Conservation (phyloP, 2,113 vertebrate species). For the Canis aureus region DNA sequence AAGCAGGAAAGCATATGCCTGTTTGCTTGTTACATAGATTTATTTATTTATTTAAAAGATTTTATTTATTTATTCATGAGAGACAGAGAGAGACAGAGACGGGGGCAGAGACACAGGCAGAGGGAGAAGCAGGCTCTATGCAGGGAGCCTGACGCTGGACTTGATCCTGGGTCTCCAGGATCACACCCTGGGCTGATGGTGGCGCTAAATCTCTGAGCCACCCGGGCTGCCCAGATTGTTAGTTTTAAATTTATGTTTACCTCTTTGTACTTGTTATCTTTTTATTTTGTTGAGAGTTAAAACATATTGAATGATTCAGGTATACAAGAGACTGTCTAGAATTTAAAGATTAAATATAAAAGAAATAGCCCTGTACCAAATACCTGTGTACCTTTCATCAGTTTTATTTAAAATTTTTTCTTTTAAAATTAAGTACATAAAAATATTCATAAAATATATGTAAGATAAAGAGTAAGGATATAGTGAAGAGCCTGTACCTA, state of each 20-base stretch:
- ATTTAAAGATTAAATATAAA: slow-evolving; percentile 31
- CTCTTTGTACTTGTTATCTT: neutral
- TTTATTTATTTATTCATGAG: no score
- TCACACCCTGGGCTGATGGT: no score
- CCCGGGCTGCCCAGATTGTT: neutral
- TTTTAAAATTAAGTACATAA: slow-evolving; percentile 36
- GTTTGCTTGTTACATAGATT: neutral
- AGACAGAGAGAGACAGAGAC: no score
- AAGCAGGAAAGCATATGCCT: neutral
- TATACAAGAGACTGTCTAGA: neutral
- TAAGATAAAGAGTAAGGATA: neutral
- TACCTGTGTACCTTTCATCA: neutral
- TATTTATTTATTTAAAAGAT: no score
- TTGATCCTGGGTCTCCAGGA: no score
- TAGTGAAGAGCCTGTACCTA: neutral
- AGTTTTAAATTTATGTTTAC: slow-evolving; percentile 15
- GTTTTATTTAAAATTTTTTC: neutral
- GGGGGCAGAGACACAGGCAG: no score
- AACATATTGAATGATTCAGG: neutral
- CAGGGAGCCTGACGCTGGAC: no score
- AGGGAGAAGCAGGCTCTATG: no score
- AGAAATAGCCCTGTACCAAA: neutral
- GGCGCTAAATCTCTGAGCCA: no score
- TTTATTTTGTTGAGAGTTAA: slow-evolving; percentile 25
- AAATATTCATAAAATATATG: neutral